These are phyloP conservation scores for Ophion slaviceki DNA, from an alignment of 2,888 invertebrate genomes.

Conservation along the genomic window DNA sequence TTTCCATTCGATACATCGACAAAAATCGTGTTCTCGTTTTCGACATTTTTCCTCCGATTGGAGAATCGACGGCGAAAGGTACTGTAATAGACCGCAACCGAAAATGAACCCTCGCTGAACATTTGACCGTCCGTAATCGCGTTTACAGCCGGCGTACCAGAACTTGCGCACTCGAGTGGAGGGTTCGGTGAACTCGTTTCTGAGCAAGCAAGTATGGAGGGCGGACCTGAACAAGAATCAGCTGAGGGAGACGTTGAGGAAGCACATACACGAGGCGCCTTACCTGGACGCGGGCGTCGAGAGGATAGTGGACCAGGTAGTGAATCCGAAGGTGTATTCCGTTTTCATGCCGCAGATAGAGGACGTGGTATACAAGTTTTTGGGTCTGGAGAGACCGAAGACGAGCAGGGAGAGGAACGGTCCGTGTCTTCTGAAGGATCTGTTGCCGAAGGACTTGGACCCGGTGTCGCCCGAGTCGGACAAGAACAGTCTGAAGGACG, in stretches of 20 bases:
- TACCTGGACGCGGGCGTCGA: slow-evolving; percentile 96
- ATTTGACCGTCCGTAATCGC: too few species aligned
- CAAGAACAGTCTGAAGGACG: slow-evolving; percentile 85
- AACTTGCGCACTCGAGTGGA: slow-evolving; percentile 96
- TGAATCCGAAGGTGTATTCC: slow-evolving; percentile 95
- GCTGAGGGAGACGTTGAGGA: slow-evolving; percentile 93
- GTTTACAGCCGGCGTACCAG: slow-evolving; percentile 93
- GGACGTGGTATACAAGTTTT: slow-evolving; percentile 93
- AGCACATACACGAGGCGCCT: slow-evolving; percentile 95
- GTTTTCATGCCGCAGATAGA: slow-evolving; percentile 96
- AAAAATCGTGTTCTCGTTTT: too few species aligned
- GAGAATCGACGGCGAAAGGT: too few species aligned
- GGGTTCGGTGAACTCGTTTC: slow-evolving; percentile 92
- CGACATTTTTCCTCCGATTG: too few species aligned
- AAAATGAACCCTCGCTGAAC: too few species aligned
- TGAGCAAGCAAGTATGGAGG: slow-evolving; percentile 93
- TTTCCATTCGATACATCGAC: too few species aligned
- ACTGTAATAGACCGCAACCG: too few species aligned
- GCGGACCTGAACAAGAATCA: slow-evolving; percentile 96
- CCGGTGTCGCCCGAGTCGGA: slow-evolving; percentile 93
- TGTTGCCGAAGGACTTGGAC: slow-evolving; percentile 91
- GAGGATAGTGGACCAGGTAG: slow-evolving; percentile 97
- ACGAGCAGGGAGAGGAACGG: slow-evolving; percentile 81
- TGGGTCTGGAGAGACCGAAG: slow-evolving; percentile 91
- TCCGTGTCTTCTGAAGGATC: slow-evolving; percentile 83